Evolutionary conservation across 2,113 vertebrate genomes (phyloP).

Genomic region (Amia ocellicauda): DNA sequence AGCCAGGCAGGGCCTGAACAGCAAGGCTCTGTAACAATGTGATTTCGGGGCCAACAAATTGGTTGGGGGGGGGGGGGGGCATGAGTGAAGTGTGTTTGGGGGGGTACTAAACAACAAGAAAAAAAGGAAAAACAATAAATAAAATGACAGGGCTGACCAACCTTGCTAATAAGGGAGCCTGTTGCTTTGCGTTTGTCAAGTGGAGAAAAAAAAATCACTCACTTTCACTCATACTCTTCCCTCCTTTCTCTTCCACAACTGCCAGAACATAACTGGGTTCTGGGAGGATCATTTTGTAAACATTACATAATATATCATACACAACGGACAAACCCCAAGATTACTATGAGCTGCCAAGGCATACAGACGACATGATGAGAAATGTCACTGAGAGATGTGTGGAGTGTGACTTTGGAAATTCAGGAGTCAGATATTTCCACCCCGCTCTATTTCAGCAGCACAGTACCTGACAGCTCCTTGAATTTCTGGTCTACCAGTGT

Average conservation of each 20-base stretch:
- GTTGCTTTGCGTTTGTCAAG: conserved; percentile 70
- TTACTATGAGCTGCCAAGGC: too few relatives aligned
- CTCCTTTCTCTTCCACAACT: conserved; percentile 35
- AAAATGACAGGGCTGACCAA: conserved; percentile 87
- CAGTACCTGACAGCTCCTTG: too few relatives aligned
- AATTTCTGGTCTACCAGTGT: too few relatives aligned
- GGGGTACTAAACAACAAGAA: conserved; percentile 4
- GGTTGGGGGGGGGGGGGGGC: conserved; percentile 58
- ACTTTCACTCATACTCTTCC: conserved; percentile 42
- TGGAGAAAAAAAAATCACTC: conserved; percentile 31
- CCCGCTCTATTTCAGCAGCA: too few relatives aligned
- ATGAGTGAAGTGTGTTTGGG: background rate
- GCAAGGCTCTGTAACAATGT: conserved; percentile 94
- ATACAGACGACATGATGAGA: too few relatives aligned
- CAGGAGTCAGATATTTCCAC: too few relatives aligned
- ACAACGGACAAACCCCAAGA: too few relatives aligned
- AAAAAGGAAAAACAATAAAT: conserved; percentile 79
- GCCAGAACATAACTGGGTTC: conserved; percentile 14
- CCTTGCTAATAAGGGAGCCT: conserved; percentile 85
- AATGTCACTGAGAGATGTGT: too few relatives aligned
- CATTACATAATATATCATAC: too few relatives aligned
- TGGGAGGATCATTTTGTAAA: too few relatives aligned
- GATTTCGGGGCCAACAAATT: conserved; percentile 97
- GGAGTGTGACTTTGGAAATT: too few relatives aligned
- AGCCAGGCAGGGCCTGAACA: conserved; percentile 85